Evolutionary conservation across 2,888 invertebrate species (phyloP).

Genomic region (Aelia acuminata): DNA sequence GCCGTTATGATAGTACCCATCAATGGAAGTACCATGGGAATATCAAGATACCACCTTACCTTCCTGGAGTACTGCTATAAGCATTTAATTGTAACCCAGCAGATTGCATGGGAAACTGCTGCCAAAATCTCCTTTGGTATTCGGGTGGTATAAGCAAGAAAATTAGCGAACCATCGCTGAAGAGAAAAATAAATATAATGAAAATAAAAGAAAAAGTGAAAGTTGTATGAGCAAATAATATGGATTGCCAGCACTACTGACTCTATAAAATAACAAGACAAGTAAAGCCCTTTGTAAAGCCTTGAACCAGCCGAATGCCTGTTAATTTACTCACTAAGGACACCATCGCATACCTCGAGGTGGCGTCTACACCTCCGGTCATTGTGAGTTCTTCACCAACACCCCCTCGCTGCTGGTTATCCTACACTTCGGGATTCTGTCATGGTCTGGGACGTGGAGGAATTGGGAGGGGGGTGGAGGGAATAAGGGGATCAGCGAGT

Average conservation of each 20-base stretch:
- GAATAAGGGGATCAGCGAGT: too few species aligned
- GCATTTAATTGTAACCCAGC: background rate
- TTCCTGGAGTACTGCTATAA: background rate
- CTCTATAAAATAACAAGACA: too few species aligned
- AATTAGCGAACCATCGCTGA: background rate
- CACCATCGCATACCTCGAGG: constrained; percentile 7
- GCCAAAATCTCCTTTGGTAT: background rate
- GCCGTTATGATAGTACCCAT: background rate
- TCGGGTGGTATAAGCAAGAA: background rate
- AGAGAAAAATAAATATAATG: too few species aligned
- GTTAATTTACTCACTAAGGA: background rate
- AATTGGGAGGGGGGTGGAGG: constrained; percentile 20
- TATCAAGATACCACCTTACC: background rate
- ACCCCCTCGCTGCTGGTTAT: too few species aligned
- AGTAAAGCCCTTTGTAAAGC: constrained; percentile 17
- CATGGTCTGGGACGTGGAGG: background rate
- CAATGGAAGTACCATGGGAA: background rate
- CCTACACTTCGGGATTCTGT: background rate
- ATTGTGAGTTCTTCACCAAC: too few species aligned
- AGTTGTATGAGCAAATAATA: too few species aligned
- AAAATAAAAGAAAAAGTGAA: too few species aligned
- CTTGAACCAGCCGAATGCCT: constrained; percentile 2
- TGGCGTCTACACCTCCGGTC: background rate
- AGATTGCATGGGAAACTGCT: background rate
- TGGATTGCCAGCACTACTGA: too few species aligned